A percentile compares a stretch with the other conserved stretches of the same genome.
Conservation (phyloP, 2,113 vertebrate genomes). For the Brachyhypopomus occidentalis region DNA sequence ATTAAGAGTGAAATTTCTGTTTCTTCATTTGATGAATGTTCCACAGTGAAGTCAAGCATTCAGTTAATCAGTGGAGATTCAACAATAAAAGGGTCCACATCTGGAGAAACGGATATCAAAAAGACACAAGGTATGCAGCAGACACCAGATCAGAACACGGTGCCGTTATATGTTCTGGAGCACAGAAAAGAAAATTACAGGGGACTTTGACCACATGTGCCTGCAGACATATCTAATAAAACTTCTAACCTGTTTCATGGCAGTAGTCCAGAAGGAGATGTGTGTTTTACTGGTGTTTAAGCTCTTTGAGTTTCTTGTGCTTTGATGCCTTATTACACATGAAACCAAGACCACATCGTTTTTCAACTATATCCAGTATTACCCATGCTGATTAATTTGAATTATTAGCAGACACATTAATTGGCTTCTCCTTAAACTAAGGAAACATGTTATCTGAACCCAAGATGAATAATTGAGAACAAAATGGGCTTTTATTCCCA, state of each 20-base stretch:
- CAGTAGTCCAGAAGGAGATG: not conserved
- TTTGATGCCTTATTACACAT: constrained; percentile 26
- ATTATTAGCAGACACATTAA: constrained; percentile 28
- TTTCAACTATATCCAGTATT: not conserved
- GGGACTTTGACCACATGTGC: not conserved
- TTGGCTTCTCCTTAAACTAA: constrained; percentile 13
- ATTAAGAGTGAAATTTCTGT: constrained; percentile 61
- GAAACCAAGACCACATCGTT: not conserved
- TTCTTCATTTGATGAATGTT: constrained; percentile 47
- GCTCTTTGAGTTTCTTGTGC: not conserved
- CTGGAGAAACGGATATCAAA: not conserved
- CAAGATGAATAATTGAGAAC: constrained; percentile 12
- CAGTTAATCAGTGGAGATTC: constrained; percentile 41
- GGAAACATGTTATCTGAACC: constrained; percentile 36
- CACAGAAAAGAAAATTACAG: not conserved
- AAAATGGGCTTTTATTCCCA: constrained; percentile 13
- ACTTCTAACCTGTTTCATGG: not conserved
- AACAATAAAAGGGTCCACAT: not conserved
- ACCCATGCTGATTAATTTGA: constrained; percentile 34
- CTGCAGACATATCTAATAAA: not conserved
- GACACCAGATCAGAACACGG: not conserved
- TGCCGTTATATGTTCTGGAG: not conserved
- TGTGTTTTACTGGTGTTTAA: not conserved
- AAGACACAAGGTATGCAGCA: not conserved
- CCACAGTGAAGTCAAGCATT: constrained; percentile 54